Conservation (phyloP, 1,140 invertebrate species). For the Brachionus rubens region DNA sequence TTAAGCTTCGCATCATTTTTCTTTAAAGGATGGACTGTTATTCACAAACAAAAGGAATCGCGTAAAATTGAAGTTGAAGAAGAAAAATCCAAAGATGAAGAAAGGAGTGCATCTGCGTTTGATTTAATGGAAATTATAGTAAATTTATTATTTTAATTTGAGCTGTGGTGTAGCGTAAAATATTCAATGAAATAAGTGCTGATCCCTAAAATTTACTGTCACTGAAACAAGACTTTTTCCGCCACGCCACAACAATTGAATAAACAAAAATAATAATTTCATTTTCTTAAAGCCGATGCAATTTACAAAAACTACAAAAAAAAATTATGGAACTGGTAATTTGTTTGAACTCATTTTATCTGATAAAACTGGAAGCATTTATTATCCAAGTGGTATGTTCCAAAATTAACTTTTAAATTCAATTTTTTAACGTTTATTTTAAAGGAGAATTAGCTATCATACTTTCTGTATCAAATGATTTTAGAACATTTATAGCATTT, state of each 20-base stretch:
- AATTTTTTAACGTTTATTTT: not conserved
- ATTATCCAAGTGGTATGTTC: conserved; percentile 4
- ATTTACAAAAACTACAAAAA: not conserved
- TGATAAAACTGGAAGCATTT: conserved; percentile 22
- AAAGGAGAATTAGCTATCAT: not conserved
- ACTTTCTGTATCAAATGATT: not conserved
- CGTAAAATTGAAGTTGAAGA: not conserved
- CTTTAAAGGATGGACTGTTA: conserved; percentile 12
- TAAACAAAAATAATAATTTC: not conserved
- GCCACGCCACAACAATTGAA: no score
- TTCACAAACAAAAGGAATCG: not conserved
- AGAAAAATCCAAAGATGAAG: not conserved
- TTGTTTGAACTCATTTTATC: conserved; percentile 9
- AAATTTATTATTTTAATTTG: not conserved
- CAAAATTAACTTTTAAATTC: not conserved
- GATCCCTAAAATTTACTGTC: no score
- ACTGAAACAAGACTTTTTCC: no score
- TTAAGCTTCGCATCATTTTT: not conserved
- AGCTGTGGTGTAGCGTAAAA: no score
- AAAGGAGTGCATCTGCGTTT: not conserved
- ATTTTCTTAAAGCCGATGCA: not conserved
- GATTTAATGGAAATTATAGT: conserved; percentile 15
- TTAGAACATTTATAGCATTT: conserved; percentile 26
- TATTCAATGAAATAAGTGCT: no score
- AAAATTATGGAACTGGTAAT: not conserved